phyloP scores from a whole-genome alignment of 2,113 vertebrate genomes.

The Vireo altiloquus region DNA sequence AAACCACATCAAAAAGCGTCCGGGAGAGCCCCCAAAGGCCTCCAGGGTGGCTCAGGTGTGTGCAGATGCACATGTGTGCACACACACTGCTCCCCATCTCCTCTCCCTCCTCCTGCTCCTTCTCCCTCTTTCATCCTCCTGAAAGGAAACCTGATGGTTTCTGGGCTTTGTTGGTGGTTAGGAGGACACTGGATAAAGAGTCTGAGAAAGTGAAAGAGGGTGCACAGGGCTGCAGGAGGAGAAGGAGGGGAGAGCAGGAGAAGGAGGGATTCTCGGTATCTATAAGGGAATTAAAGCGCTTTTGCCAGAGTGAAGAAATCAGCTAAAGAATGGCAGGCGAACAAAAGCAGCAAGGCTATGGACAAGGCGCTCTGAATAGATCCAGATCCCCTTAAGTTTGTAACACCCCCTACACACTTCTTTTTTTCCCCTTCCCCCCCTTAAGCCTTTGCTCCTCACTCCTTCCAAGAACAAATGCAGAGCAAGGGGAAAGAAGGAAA shows the following conservation, averaged over 20 bases:
- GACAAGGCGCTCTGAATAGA: slow-evolving; percentile 94
- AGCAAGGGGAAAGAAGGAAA: slow-evolving; percentile 58
- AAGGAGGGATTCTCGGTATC: slow-evolving; percentile 84
- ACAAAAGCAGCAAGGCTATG: slow-evolving; percentile 83
- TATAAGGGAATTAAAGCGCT: slow-evolving; percentile 96
- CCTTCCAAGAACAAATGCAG: slow-evolving; percentile 87
- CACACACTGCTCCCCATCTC: not conserved
- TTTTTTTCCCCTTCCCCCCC: slow-evolving; percentile 46
- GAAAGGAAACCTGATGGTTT: slow-evolving; percentile 57
- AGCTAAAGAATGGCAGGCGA: slow-evolving; percentile 77
- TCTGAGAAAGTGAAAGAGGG: slow-evolving; percentile 83
- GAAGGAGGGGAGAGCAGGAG: slow-evolving; percentile 63
- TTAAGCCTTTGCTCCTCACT: slow-evolving; percentile 76
- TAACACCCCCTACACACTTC: slow-evolving; percentile 70
- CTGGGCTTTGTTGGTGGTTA: slow-evolving; percentile 68
- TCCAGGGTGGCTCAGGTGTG: not conserved
- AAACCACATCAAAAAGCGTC: not conserved
- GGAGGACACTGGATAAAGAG: slow-evolving; percentile 70
- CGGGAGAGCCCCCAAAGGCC: not conserved
- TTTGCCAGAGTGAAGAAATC: slow-evolving; percentile 91
- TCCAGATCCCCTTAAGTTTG: slow-evolving; percentile 91
- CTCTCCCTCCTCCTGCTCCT: not conserved
- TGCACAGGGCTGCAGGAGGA: slow-evolving; percentile 23
- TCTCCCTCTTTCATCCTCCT: slow-evolving; percentile 15
- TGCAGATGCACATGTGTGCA: rapidly evolving